Evolutionary conservation across 2,113 vertebrate species (phyloP), one percentile per base, ranked within the genome.

Genomic region (Forbesichthys papilliferus): DNA sequence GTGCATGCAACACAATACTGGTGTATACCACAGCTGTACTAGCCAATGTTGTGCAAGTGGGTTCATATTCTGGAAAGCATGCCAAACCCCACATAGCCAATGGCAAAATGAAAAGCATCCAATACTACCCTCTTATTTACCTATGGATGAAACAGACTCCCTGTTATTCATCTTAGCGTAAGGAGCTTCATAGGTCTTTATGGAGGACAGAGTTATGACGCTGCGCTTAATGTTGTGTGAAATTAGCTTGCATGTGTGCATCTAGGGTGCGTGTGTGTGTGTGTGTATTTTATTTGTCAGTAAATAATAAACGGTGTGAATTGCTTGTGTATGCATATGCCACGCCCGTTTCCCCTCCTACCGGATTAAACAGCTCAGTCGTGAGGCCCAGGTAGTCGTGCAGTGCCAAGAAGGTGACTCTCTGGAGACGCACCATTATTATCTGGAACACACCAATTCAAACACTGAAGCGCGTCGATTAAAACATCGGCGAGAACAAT

Each of bases 351-450:
- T 79, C 61, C 62, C 36, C 67, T 68, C 95, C 91, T 80, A 98
- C 97, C 10, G 92, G 92, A 72, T 90, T 98, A 91, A 99, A 98
- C 67, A 99, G 97, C 90, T 99, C 97, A 0, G 94, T 96, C 3
- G 96, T 99, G 77, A 99, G 91, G 8, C 98, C 96, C 64, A 99
- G 91, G 90, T 98, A 94, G 92, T 97, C 94, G 89, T 98, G 95
- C 47, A 99, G 84, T 0, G 96, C 96, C 53, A 98, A 85, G 81
- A 98, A 98, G 0, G 98, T 98, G 87, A 98, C 97, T 79, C 96
- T 94, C 89, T 99, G 98, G 57, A 98, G 94, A 27, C 94, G 93
- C 48, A 99, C 96, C 96, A 99, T 99, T 89, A 99, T 98, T 83
- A 99, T 99, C 96, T 98, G 78, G 61, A 85, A 81, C 51, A 64